Evolutionary conservation across 2,113 vertebrate genomes (phyloP).

Genomic region (Scartelaos histophorus): DNA sequence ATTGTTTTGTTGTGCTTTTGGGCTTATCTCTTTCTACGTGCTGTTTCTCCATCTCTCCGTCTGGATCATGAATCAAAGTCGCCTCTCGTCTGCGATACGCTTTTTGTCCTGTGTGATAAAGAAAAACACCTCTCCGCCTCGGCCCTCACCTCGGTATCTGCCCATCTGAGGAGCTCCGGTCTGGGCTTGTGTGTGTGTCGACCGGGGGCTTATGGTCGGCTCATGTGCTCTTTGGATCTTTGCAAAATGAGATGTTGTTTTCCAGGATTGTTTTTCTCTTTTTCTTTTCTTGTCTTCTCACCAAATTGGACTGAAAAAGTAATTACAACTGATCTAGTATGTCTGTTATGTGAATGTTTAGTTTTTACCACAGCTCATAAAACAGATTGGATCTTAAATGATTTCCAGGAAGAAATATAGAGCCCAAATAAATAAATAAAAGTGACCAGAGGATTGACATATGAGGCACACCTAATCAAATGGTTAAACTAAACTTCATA

Average conservation of each 20-base stretch:
- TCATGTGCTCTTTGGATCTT: not conserved
- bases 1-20: conserved; percentile 30
- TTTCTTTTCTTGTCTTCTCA: no score
- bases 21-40: conserved; percentile 21
- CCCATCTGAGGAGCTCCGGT: conserved; percentile 33
- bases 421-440: not conserved
- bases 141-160: conserved; percentile 32
- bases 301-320: no score
- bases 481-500: not conserved
- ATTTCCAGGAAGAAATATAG: not conserved
- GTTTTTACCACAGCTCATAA: not conserved
- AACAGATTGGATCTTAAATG: not conserved
- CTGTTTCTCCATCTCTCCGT: conserved; percentile 32
- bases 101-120: conserved; percentile 46
- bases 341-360: not conserved
- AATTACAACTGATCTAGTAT: not conserved
- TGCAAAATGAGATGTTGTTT: not conserved
- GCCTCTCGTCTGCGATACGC: conserved; percentile 6
- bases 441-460: not conserved
- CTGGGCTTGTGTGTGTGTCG: conserved; percentile 18
- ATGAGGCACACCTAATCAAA: not conserved
- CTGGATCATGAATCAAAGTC: conserved; percentile 53
- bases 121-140: conserved; percentile 42
- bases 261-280: no score
- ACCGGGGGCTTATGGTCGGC: not conserved